phyloP scores from a whole-genome alignment of 2,888 invertebrate species.

The Formica aserva region DNA sequence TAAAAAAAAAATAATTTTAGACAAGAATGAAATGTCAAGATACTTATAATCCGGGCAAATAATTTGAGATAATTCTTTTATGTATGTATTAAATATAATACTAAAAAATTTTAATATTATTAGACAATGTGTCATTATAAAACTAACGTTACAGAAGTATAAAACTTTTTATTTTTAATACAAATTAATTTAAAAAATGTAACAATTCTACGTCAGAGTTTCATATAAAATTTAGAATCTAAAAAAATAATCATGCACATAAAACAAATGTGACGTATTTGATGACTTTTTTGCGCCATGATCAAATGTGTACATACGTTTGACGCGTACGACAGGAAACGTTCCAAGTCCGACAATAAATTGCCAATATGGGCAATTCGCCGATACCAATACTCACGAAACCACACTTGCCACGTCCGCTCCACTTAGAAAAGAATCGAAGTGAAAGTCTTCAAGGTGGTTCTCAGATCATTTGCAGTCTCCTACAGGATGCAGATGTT shows the following conservation, averaged over 20 bases:
- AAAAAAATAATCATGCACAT: neutral
- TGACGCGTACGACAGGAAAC: conserved; percentile 28
- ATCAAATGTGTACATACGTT: conserved; percentile 18
- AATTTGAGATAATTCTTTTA: neutral
- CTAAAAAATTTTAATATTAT: neutral
- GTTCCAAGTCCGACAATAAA: conserved; percentile 27
- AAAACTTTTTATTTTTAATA: neutral
- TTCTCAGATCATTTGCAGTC: conserved; percentile 75
- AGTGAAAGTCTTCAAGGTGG: conserved; percentile 74
- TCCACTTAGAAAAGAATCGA: conserved; percentile 75
- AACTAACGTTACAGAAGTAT: neutral
- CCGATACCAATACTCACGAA: conserved; percentile 61
- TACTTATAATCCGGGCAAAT: neutral
- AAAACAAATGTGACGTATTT: neutral
- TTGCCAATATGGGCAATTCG: conserved; percentile 57
- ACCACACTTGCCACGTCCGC: conserved; percentile 77
- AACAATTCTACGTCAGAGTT: neutral
- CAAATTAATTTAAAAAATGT: neutral
- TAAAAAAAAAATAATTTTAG: neutral
- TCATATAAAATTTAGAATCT: neutral
- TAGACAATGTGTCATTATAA: neutral
- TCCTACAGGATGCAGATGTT: conserved; percentile 75
- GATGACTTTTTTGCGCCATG: conserved; percentile 5
- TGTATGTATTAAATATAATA: neutral
- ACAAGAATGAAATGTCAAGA: neutral